Evolutionary conservation across 2,113 vertebrate species (phyloP).

Genomic region (Suricata suricatta): DNA sequence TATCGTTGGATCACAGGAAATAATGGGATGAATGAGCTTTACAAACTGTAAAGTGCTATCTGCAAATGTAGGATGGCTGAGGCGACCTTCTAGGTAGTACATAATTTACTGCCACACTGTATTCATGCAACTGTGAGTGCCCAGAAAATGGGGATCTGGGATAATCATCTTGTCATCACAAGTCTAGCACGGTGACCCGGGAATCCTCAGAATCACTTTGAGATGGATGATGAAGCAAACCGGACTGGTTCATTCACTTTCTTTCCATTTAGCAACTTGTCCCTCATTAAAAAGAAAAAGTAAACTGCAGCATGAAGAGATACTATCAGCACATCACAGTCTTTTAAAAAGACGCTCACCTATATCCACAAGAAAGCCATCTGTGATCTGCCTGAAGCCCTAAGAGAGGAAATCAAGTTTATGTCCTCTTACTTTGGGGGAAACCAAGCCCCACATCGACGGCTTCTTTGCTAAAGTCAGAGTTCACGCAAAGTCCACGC

Average conservation of each 20-base stretch:
- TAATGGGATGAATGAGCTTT: neutral
- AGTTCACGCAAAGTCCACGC: constrained; percentile 80
- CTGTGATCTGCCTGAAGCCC: neutral
- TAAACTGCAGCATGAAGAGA: neutral
- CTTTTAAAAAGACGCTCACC: neutral
- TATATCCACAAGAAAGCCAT: neutral
- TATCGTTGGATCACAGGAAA: neutral
- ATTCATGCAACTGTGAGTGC: neutral
- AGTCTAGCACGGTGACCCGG: neutral
- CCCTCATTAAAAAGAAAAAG: neutral
- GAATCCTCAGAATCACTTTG: neutral
- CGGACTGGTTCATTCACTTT: neutral
- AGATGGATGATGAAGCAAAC: neutral
- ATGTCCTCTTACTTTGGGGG: neutral
- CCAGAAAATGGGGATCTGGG: neutral
- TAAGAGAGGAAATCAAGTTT: constrained; percentile 32
- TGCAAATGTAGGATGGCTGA: neutral
- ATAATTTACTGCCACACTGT: neutral
- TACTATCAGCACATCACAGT: neutral
- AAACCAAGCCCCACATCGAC: constrained; percentile 53
- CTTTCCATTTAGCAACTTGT: neutral
- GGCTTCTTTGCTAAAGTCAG: constrained; percentile 73
- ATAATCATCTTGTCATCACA: neutral
- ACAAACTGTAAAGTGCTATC: neutral
- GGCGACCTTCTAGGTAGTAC: neutral